phyloP scores from a whole-genome alignment of 2,113 vertebrate genomes.

The Sinocyclocheilus anshuiensis region DNA sequence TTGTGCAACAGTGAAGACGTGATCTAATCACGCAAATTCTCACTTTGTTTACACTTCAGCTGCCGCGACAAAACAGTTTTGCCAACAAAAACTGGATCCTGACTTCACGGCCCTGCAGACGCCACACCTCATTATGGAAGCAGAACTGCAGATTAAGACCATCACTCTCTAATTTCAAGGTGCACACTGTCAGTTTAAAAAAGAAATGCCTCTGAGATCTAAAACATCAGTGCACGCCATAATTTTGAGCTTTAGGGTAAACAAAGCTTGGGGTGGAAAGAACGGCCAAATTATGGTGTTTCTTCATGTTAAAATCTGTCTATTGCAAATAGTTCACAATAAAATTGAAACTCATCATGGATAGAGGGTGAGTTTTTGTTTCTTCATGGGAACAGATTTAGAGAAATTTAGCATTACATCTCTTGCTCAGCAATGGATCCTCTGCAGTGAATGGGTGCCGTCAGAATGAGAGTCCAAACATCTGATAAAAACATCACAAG shows the following conservation, averaged over 20 bases:
- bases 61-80: background rate
- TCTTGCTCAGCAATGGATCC: no score
- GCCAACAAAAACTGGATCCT: constrained; percentile 13
- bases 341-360: background rate
- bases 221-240: background rate
- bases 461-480: no score
- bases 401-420: no score
- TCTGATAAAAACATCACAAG: no score
- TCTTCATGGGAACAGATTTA: no score
- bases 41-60: constrained; percentile 12
- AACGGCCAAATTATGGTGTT: background rate
- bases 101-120: background rate
- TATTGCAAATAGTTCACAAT: background rate
- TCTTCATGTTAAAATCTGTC: background rate
- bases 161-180: background rate
- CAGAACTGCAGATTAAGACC: background rate
- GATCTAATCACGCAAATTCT: constrained; percentile 29
- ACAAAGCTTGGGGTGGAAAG: background rate
- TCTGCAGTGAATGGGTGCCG: no score
- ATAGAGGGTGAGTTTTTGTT: no score
- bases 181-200: background rate
- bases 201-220: background rate
- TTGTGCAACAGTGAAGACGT: background rate
- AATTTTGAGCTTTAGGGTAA: background rate
- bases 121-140: background rate